Conservation (phyloP, 1,140 invertebrate genomes). For the Drosophila sp. region DNA sequence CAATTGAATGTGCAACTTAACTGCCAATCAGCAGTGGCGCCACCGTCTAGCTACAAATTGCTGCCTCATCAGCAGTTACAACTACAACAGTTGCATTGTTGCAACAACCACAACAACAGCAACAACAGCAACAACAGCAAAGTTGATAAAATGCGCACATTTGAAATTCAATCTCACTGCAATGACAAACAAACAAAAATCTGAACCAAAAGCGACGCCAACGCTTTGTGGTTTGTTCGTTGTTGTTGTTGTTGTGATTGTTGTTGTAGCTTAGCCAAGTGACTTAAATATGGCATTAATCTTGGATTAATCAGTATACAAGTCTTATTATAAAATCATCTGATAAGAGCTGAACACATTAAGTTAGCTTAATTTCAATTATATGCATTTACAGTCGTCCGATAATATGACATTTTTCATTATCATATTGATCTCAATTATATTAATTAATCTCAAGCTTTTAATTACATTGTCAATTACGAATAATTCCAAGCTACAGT, state of each 20-base stretch:
- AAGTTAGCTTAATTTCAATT: constrained; percentile 1
- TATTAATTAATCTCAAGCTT: too few relatives aligned
- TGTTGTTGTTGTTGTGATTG: constrained; percentile 3
- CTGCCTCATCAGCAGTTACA: constrained; percentile 11
- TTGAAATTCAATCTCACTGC: constrained; percentile 43
- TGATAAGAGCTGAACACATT: constrained; percentile 1
- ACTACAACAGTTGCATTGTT: not conserved
- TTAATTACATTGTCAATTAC: too few relatives aligned
- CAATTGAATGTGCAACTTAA: not conserved
- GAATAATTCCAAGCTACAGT: too few relatives aligned
- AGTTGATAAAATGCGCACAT: constrained; percentile 29
- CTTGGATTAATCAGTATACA: constrained; percentile 17
- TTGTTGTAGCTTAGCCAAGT: constrained; percentile 7
- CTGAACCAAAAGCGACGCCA: constrained; percentile 26
- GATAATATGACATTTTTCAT: too few relatives aligned
- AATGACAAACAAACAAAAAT: constrained; percentile 10
- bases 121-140: constrained; percentile 16
- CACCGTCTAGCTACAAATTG: constrained; percentile 31
- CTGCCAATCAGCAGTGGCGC: constrained; percentile 42
- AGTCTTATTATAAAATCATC: not conserved
- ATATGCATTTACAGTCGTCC: not conserved
- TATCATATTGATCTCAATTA: too few relatives aligned
- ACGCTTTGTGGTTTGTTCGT: constrained; percentile 24
- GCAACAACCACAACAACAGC: not conserved
- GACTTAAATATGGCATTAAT: constrained; percentile 30